Evolutionary conservation across 2,888 invertebrate genomes (phyloP).

Genomic region (Heliconius ethilla): DNA sequence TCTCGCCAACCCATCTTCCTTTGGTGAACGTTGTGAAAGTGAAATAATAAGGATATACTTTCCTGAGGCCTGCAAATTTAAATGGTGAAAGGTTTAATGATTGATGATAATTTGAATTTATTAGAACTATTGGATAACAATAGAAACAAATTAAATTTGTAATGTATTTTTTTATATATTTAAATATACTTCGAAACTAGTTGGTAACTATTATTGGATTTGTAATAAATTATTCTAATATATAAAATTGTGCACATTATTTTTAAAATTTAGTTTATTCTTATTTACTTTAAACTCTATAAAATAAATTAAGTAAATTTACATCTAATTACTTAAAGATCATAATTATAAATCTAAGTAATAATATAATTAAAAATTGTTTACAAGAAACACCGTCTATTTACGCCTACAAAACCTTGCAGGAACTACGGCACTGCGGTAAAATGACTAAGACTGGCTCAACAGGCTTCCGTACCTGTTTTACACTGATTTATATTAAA

Average conservation of each 20-base stretch:
- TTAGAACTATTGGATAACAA: neutral
- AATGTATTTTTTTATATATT: too few relatives aligned
- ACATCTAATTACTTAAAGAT: neutral
- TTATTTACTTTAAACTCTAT: too few relatives aligned
- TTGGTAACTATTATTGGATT: too few relatives aligned
- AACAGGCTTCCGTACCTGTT: constrained; percentile 32
- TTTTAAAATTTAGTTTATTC: too few relatives aligned
- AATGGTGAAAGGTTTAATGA: constrained; percentile 13
- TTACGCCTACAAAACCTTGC: constrained; percentile 48
- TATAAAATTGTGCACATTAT: too few relatives aligned
- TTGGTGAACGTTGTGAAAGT: constrained; percentile 98
- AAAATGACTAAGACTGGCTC: constrained; percentile 61
- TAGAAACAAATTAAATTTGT: too few relatives aligned
- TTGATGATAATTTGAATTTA: too few relatives aligned
- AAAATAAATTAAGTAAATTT: neutral
- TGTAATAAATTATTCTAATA: too few relatives aligned
- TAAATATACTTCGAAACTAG: too few relatives aligned
- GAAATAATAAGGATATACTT: constrained; percentile 98
- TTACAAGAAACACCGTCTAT: constrained; percentile 13
- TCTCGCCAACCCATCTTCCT: constrained; percentile 97
- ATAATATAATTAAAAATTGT: neutral
- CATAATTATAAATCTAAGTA: neutral
- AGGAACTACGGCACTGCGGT: constrained; percentile 67
- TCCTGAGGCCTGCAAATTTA: constrained; percentile 88
- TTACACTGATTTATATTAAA: constrained; percentile 37